Evolutionary conservation across 2,888 invertebrate genomes (phyloP).

Genomic region (Druceiella hillmani): DNA sequence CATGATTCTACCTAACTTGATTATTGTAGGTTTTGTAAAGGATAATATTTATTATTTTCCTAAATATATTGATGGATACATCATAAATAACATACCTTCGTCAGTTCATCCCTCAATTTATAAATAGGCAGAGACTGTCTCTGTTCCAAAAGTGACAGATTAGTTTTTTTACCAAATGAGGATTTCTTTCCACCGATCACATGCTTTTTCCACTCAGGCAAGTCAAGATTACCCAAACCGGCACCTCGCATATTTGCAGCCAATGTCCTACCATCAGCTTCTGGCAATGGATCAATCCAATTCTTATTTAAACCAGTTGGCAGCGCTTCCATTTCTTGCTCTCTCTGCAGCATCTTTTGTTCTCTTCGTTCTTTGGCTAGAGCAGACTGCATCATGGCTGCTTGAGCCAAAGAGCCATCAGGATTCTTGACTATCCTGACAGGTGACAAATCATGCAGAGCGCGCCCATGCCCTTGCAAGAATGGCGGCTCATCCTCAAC

Average conservation of each 20-base stretch:
- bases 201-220: conserved; percentile 99
- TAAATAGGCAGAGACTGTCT: conserved; percentile 94
- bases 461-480: conserved; percentile 87
- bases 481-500: conserved; percentile 99
- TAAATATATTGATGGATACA: conserved; percentile 7
- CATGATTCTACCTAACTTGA: too few relatives aligned
- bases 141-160: conserved; percentile 89
- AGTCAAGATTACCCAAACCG: conserved; percentile 78
- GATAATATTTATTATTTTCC: too few relatives aligned
- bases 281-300: conserved; percentile 96
- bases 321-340: conserved; percentile 79
- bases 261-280: conserved; percentile 64
- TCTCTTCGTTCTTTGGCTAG: conserved; percentile 95
- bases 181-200: conserved; percentile 97
- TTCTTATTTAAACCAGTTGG: conserved; percentile 83
- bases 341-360: conserved; percentile 91
- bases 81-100: conserved; percentile 57
- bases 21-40: too few relatives aligned
- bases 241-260: conserved; percentile 81
- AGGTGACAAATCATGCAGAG: conserved; percentile 87
- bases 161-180: conserved; percentile 96
- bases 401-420: conserved; percentile 96
- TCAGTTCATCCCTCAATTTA: conserved; percentile 88
- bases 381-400: conserved; percentile 99
- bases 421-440: conserved; percentile 97